phyloP scores from a whole-genome alignment of 2,113 vertebrate genomes.

The Urocolius indicus region DNA sequence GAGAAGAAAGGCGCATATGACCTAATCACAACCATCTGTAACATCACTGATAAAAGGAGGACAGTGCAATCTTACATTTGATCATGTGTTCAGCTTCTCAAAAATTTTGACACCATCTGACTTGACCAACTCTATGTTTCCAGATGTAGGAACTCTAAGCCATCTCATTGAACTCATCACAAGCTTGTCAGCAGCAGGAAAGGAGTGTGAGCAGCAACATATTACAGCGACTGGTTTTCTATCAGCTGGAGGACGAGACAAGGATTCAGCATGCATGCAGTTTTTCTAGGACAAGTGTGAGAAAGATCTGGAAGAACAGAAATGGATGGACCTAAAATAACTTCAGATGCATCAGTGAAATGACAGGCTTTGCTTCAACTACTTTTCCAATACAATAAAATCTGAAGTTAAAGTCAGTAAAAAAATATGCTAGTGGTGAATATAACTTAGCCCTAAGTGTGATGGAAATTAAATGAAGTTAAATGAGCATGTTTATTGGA shows the following conservation, averaged over 20 bases:
- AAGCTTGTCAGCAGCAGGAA: slow-evolving; percentile 25
- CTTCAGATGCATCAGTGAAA: background rate
- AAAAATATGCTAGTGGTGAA: background rate
- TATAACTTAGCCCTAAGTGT: background rate
- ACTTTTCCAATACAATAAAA: background rate
- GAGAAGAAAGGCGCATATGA: background rate
- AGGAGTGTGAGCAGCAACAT: background rate
- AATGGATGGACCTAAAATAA: background rate
- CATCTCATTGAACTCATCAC: background rate
- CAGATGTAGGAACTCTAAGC: slow-evolving; percentile 30
- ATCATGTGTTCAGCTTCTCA: slow-evolving; percentile 21
- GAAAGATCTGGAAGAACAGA: background rate
- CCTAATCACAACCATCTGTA: slow-evolving; percentile 42
- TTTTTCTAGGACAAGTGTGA: background rate
- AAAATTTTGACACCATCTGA: slow-evolving; percentile 36
- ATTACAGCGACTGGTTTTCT: background rate
- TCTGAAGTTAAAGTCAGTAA: background rate
- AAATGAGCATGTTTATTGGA: background rate
- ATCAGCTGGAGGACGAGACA: background rate
- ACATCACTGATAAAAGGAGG: slow-evolving; percentile 38
- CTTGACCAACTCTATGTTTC: slow-evolving; percentile 10
- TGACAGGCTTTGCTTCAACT: background rate
- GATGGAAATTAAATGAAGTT: background rate
- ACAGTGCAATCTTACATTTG: background rate
- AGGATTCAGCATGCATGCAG: background rate